Conservation (phyloP, 2,113 vertebrate species). For the Gulo gulo region DNA sequence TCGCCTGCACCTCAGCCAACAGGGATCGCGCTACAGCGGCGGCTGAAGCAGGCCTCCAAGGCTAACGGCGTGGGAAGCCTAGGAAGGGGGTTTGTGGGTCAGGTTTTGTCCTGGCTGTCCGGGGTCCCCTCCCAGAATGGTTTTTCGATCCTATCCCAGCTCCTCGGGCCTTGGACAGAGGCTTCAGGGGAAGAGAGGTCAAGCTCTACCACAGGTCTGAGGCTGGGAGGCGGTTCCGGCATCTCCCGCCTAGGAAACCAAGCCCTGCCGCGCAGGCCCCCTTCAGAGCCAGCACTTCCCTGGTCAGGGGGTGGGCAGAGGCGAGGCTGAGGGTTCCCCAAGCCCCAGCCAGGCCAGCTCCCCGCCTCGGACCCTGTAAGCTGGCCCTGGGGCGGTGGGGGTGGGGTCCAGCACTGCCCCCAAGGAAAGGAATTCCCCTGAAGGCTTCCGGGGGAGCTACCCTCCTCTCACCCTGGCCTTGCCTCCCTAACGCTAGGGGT, state of each 20-base stretch:
- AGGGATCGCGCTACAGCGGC: background rate
- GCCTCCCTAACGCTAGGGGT: background rate
- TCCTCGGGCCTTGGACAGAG: background rate
- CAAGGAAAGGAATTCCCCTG: background rate
- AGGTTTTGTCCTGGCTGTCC: background rate
- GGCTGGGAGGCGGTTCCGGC: background rate
- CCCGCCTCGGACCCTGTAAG: background rate
- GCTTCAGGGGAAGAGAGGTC: background rate
- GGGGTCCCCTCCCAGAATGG: background rate
- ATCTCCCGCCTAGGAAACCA: background rate
- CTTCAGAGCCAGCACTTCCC: background rate
- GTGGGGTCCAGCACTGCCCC: background rate
- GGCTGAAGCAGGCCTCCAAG: background rate
- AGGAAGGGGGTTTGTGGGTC: background rate
- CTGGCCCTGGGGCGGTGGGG: background rate
- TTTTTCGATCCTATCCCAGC: background rate
- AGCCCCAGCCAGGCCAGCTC: background rate
- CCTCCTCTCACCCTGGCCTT: background rate
- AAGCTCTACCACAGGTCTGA: background rate
- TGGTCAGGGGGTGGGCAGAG: too few species aligned
- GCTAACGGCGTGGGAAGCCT: rapidly evolving
- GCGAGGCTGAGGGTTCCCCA: background rate
- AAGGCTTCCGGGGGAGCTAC: background rate
- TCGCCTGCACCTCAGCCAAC: background rate
- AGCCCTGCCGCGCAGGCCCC: background rate